These are phyloP conservation scores for Holacanthus passer DNA, from an alignment of 2,113 vertebrate species.

Conservation along the genomic window DNA sequence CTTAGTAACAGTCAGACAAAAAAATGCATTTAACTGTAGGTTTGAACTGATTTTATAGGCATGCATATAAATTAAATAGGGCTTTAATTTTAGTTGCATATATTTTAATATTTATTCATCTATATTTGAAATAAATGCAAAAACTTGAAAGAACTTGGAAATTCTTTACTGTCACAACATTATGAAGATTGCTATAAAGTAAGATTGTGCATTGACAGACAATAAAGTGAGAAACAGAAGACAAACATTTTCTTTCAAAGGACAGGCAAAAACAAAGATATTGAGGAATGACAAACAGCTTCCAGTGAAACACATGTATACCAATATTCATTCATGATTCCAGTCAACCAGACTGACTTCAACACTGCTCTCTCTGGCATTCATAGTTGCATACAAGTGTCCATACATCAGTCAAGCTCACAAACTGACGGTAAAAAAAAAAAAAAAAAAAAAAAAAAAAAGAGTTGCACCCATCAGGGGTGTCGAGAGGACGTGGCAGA, in stretches of 20 bases:
- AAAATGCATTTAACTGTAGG: not conserved
- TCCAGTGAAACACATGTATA: constrained; percentile 65
- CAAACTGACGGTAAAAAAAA: constrained; percentile 61
- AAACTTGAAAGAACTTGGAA: constrained; percentile 14
- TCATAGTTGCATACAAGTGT: constrained; percentile 69
- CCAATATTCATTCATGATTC: constrained; percentile 64
- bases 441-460: constrained; percentile 43
- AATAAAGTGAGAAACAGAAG: constrained; percentile 24
- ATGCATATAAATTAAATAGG: not conserved
- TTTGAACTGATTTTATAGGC: not conserved
- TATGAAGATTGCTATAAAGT: constrained; percentile 37
- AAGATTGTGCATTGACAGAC: constrained; percentile 55
- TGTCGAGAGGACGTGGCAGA: constrained; percentile 67
- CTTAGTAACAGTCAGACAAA: not conserved
- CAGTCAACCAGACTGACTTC: constrained; percentile 67
- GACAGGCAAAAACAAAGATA: constrained; percentile 50
- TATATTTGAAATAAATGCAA: constrained; percentile 28
- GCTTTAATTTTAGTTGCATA: too few relatives aligned
- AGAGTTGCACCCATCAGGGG: constrained; percentile 72
- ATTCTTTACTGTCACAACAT: constrained; percentile 64
- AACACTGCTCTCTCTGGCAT: constrained; percentile 60
- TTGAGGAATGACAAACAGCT: constrained; percentile 55
- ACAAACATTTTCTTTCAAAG: constrained; percentile 39
- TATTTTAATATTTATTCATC: not conserved
- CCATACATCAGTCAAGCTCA: constrained; percentile 72